Evolutionary conservation across 2,888 invertebrate genomes (phyloP), one percentile per base, ranked within the genome.

Genomic region (Tetramorium bicarinatum): DNA sequence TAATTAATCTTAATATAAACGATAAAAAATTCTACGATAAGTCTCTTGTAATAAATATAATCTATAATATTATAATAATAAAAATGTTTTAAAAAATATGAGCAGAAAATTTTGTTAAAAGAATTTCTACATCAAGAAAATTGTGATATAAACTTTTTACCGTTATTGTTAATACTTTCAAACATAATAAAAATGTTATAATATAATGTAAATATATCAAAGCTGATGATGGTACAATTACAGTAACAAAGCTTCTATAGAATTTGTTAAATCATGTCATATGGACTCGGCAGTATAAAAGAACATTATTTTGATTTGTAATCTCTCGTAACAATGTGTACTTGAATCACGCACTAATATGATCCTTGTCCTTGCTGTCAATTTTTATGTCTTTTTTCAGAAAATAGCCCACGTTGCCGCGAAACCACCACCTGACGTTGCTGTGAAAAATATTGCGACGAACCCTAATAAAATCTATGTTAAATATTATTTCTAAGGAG

Each of bases 251-350:
- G 21, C 18, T 64, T 21, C 18, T 29, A 38, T 47, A 7, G 15
- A 25, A 75, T 76, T 67, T 76, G 34, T 75, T 62, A n/a, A 44
- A 67, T n/a, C 13, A 52, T 54, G 21, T 15, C 15, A 71, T 34
- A 34, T 34, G 25, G 13, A 47, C 61, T 59, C n/a, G 15, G 8
- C n/a, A n/a, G 15, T n/a, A 34, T 49, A 66, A 64, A 38, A 69
- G 71, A 44, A 69, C 54, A 71, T 77, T 77, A 52, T 41, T 41
- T 29, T 77, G 77, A 77, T 77, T 77, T 77, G 41, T 77, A 44
- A 15, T 41, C 72, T 69, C 72, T 54, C 54, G 52, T 77, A 77
- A 77, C 77, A 41, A 77, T 77, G 77, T 69, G 76, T 71, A 67
- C 72, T 54, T 77, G 25, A 77, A 25, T n/a, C 41, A 25, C 25